phyloP scores from a whole-genome alignment of 2,797 vertebrate species.

The Sparus aurata region DNA sequence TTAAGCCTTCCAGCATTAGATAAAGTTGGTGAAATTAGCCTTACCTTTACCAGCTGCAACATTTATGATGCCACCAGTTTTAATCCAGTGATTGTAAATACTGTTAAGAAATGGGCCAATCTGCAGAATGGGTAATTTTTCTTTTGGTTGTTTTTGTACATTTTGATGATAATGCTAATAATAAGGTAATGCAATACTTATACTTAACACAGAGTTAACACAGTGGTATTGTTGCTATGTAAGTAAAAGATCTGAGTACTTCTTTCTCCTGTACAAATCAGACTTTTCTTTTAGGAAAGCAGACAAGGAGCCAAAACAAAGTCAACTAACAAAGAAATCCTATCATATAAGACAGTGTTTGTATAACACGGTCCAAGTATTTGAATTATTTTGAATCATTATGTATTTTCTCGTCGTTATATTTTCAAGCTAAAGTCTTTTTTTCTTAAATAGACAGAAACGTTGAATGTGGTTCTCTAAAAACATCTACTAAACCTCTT shows the following conservation, averaged over 20 bases:
- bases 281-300: neutral
- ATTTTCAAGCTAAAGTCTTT: no score
- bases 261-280: no score
- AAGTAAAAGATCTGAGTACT: no score
- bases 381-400: neutral
- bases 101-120: neutral
- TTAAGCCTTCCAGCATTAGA: neutral
- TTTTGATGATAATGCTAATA: neutral
- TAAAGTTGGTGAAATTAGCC: neutral
- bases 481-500: conserved; percentile 5
- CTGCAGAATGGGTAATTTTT: neutral
- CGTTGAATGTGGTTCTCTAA: neutral
- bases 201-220: neutral
- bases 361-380: neutral
- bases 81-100: neutral
- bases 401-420: neutral
- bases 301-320: neutral
- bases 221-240: neutral
- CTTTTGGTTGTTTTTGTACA: neutral
- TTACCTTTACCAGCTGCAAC: neutral
- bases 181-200: neutral
- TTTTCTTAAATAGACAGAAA: conserved; percentile 1
- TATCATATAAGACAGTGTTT: neutral
- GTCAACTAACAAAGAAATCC: no score
- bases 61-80: neutral